phyloP scores from a whole-genome alignment of 2,888 invertebrate genomes.

The Elegia similella region DNA sequence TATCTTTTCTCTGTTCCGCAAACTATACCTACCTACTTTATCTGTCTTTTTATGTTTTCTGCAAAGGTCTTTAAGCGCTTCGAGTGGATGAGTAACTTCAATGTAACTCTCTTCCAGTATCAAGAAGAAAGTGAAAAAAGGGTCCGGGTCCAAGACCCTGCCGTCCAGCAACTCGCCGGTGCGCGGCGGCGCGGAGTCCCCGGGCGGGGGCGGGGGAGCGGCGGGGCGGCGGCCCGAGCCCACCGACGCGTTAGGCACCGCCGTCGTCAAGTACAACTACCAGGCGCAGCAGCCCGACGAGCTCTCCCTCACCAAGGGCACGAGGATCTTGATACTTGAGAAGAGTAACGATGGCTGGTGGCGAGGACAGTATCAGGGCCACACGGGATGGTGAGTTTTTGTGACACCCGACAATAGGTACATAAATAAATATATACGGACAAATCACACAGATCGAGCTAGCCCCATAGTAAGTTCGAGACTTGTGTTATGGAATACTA shows the following conservation, averaged over 20 bases:
- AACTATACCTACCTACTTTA: too few species aligned
- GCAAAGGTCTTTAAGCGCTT: too few species aligned
- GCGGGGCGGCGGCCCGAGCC: slow-evolving; percentile 90
- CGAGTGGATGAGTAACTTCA: neutral
- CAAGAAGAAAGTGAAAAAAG: slow-evolving; percentile 92
- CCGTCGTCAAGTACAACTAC: slow-evolving; percentile 97
- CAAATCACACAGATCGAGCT: too few species aligned
- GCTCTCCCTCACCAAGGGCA: slow-evolving; percentile 95
- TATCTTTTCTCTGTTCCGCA: too few species aligned
- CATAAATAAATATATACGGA: too few species aligned
- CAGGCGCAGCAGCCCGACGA: slow-evolving; percentile 97
- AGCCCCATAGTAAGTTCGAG: too few species aligned
- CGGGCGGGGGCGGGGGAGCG: slow-evolving; percentile 85
- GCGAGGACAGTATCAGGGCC: slow-evolving; percentile 91
- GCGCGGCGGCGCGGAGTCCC: slow-evolving; percentile 72
- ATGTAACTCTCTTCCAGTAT: slow-evolving; percentile 76
- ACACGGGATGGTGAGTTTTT: slow-evolving; percentile 77
- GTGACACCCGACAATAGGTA: too few species aligned
- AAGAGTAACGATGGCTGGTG: slow-evolving; percentile 99
- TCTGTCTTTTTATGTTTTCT: too few species aligned
- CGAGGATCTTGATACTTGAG: slow-evolving; percentile 96
- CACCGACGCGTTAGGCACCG: slow-evolving; percentile 92
- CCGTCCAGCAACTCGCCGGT: slow-evolving; percentile 93
- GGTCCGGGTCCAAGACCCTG: slow-evolving; percentile 91
- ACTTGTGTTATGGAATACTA: too few species aligned